These are phyloP conservation scores for Channa argus DNA, from an alignment of 2,113 vertebrate species.

Conservation along the genomic window DNA sequence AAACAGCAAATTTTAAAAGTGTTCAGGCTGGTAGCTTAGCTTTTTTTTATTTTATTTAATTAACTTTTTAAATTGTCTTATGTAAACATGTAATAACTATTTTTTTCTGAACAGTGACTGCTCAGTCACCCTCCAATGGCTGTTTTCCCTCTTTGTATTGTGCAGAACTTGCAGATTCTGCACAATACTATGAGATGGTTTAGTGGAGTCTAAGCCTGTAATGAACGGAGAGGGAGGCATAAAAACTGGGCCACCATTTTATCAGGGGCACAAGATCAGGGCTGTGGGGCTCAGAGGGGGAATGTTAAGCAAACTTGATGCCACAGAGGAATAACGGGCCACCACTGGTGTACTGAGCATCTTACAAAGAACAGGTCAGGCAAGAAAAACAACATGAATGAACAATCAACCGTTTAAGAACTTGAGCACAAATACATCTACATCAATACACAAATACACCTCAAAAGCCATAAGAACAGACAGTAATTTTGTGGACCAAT, in stretches of 20 bases:
- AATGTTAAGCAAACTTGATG: constrained; percentile 63
- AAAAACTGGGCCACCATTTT: constrained; percentile 47
- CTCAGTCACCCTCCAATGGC: not conserved
- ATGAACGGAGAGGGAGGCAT: constrained; percentile 46
- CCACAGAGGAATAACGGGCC: constrained; percentile 29
- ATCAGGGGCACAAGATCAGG: constrained; percentile 62
- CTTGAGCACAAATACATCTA: no score
- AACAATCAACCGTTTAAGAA: no score
- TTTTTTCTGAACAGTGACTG: constrained; percentile 18
- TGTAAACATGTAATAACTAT: not conserved
- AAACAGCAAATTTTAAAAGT: no score
- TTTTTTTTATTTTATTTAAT: no score
- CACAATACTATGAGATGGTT: constrained; percentile 48
- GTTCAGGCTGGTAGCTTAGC: no score
- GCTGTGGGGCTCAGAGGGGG: constrained; percentile 47
- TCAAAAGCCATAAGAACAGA: no score
- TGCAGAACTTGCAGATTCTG: constrained; percentile 18
- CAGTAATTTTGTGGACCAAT: no score
- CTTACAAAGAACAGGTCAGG: no score
- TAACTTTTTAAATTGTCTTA: no score
- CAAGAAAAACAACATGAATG: no score
- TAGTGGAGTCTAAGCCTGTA: constrained; percentile 49
- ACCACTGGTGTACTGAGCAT: no score
- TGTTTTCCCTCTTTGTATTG: not conserved
- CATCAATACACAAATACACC: no score